Percentiles rank a stretch among this genome's conserved stretches.
Evolutionary conservation across 2,888 invertebrate species (phyloP).

Genomic region (Rhamnusium bicolor): DNA sequence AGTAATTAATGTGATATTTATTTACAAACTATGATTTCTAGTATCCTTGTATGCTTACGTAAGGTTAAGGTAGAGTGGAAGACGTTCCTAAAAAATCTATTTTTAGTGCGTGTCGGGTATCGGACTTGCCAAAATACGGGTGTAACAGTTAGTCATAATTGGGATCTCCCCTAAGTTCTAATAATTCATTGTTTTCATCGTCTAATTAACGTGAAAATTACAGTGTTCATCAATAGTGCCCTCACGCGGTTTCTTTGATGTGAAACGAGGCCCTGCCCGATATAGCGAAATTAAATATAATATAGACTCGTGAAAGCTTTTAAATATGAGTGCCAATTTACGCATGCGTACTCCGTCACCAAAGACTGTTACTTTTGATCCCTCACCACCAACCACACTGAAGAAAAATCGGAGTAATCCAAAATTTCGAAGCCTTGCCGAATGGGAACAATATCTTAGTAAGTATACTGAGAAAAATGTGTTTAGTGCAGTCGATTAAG

Average conservation of each 20-base stretch:
- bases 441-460: slow-evolving; percentile 74
- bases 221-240: not conserved
- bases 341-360: slow-evolving; percentile 79
- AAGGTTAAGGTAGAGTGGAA: slow-evolving; percentile 62
- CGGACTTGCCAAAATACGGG: slow-evolving; percentile 65
- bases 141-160: slow-evolving; percentile 66
- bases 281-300: slow-evolving; percentile 8
- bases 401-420: slow-evolving; percentile 71
- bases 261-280: not conserved
- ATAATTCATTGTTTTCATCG: slow-evolving; percentile 8
- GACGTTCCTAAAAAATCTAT: slow-evolving; percentile 65
- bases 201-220: slow-evolving; percentile 4
- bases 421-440: slow-evolving; percentile 64
- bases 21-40: not conserved
- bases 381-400: slow-evolving; percentile 74
- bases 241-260: not conserved
- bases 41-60: slow-evolving; percentile 47
- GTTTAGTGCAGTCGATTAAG: not conserved
- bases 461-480: slow-evolving; percentile 64
- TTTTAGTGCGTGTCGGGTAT: slow-evolving; percentile 61
- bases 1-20: not conserved
- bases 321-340: slow-evolving; percentile 73
- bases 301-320: slow-evolving; percentile 19
- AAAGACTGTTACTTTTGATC: slow-evolving; percentile 78
- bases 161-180: slow-evolving; percentile 61